A percentile compares a stretch with the other conserved stretches of the same genome.
Conservation (phyloP, 2,888 invertebrate genomes). For the Ochropleura leucogaster region DNA sequence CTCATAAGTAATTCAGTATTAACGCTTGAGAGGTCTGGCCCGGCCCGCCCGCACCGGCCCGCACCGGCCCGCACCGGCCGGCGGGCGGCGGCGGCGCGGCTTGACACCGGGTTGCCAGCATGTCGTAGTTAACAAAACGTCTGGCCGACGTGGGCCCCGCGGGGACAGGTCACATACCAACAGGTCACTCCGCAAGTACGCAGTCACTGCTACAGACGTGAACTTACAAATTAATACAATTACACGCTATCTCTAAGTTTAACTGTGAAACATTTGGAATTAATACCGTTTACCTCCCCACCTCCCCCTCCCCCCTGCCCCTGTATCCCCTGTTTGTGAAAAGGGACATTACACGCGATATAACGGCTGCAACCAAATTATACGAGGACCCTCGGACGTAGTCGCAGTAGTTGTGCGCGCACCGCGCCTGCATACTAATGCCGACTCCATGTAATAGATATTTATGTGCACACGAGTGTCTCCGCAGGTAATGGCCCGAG, state of each 20-base stretch:
- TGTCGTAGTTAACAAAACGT: neutral
- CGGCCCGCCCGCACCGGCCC: too few relatives aligned
- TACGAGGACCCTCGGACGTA: neutral
- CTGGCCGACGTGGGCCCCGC: neutral
- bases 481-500: slow-evolving; percentile 31
- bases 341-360: slow-evolving; percentile 24
- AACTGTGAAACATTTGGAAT: slow-evolving; percentile 36
- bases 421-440: slow-evolving; percentile 45
- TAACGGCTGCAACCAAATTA: slow-evolving; percentile 21
- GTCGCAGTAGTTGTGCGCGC: neutral
- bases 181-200: too few relatives aligned
- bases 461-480: slow-evolving; percentile 45
- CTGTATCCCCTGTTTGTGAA: neutral
- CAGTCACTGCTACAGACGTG: neutral
- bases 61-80: too few relatives aligned
- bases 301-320: too few relatives aligned
- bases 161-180: too few relatives aligned
- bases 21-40: neutral
- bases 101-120: neutral
- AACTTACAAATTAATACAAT: slow-evolving; percentile 30
- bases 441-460: slow-evolving; percentile 50
- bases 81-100: too few relatives aligned
- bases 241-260: slow-evolving; percentile 32
- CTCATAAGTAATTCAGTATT: slow-evolving; percentile 33
- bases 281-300: slow-evolving; percentile 17